phyloP scores from a whole-genome alignment of 2,888 invertebrate genomes.

The Tetranychus piercei region DNA sequence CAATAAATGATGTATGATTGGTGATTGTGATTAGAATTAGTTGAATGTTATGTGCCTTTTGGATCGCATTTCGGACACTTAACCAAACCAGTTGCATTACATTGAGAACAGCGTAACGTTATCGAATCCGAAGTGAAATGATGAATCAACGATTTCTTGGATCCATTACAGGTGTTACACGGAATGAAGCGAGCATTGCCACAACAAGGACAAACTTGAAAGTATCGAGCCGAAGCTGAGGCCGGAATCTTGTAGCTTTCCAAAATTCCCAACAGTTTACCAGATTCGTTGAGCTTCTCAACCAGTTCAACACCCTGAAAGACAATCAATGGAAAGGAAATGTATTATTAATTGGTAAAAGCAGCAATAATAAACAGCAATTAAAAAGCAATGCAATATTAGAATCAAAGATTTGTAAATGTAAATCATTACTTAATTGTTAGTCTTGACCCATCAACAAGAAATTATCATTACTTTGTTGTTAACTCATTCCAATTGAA shows the following conservation, averaged over 20 bases:
- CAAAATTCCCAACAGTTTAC: constrained; percentile 13
- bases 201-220: constrained; percentile 16
- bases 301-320: constrained; percentile 13
- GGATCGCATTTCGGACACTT: constrained; percentile 19
- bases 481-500: too few relatives aligned
- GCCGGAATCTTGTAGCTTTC: constrained; percentile 7
- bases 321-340: background rate
- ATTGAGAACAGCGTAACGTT: constrained; percentile 17
- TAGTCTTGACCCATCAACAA: too few relatives aligned
- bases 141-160: constrained; percentile 16
- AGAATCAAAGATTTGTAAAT: too few relatives aligned
- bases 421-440: too few relatives aligned
- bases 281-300: constrained; percentile 19
- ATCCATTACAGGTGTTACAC: constrained; percentile 19
- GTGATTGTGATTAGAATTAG: too few relatives aligned
- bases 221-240: background rate
- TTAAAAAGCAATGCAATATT: too few relatives aligned
- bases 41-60: background rate
- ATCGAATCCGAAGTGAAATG: constrained; percentile 18
- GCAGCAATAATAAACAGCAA: background rate
- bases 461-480: too few relatives aligned
- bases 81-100: constrained; percentile 14
- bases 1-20: too few relatives aligned
- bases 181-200: constrained; percentile 18
- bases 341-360: constrained; percentile 1